These are phyloP conservation scores for Climacteris rufus DNA, from an alignment of 2,113 vertebrate species.

Conservation along the genomic window DNA sequence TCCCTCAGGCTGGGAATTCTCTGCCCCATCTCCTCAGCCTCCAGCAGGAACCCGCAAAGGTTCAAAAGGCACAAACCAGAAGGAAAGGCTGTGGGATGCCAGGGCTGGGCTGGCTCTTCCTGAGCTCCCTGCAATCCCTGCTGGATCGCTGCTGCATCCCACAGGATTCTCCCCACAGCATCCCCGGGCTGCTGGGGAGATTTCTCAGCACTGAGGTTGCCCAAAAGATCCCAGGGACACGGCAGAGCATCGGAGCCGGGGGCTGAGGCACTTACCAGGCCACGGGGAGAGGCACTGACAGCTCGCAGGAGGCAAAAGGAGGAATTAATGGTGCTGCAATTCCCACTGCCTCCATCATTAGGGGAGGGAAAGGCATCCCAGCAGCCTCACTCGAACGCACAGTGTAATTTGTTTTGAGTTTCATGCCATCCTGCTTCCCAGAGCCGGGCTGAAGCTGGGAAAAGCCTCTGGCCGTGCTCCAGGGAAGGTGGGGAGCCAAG, in stretches of 20 bases:
- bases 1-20: background rate
- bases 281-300: background rate
- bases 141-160: background rate
- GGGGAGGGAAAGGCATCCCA: background rate
- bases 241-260: background rate
- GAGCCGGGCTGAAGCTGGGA: background rate
- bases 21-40: background rate
- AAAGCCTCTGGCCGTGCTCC: background rate
- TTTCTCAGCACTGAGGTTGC: background rate
- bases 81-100: fast-evolving
- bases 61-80: background rate
- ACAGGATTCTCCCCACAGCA: fast-evolving
- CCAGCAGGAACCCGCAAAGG: background rate
- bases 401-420: background rate
- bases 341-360: background rate
- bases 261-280: background rate
- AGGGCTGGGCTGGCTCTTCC: background rate
- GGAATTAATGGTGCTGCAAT: constrained; percentile 19
- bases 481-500: background rate
- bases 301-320: background rate
- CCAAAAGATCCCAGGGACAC: background rate
- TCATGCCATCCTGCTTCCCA: background rate
- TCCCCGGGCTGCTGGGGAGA: background rate
- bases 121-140: background rate
- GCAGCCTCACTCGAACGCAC: background rate